A percentile compares a stretch with the other conserved stretches of the same genome.
These are phyloP conservation scores for Ephialtes manifestator DNA, from an alignment of 2,888 invertebrate genomes.

Conservation along the genomic window DNA sequence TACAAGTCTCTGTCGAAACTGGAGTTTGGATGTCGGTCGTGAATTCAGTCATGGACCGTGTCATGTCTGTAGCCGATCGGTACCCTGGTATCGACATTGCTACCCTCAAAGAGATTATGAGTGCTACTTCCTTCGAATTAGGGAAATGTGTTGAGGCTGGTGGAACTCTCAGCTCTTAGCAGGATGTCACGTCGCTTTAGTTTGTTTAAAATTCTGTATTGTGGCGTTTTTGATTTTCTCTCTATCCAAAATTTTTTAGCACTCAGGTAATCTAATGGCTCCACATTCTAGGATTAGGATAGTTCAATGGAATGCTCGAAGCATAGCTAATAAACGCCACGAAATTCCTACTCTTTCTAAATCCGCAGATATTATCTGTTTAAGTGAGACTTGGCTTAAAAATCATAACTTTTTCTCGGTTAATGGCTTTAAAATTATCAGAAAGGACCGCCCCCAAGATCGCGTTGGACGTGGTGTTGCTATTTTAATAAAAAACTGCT, in stretches of 20 bases:
- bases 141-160: too few relatives aligned
- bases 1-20: too few relatives aligned
- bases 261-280: not conserved
- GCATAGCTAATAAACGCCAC: not conserved
- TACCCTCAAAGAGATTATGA: too few relatives aligned
- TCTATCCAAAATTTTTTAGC: not conserved
- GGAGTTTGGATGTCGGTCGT: too few relatives aligned
- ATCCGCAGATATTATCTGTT: not conserved
- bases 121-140: too few relatives aligned
- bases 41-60: too few relatives aligned
- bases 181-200: too few relatives aligned
- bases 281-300: not conserved
- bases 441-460: not conserved
- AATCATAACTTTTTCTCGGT: not conserved
- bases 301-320: not conserved
- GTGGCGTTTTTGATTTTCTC: too few relatives aligned
- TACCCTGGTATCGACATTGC: too few relatives aligned
- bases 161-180: too few relatives aligned
- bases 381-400: not conserved
- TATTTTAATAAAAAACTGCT: not conserved
- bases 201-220: too few relatives aligned
- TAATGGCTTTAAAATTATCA: not conserved
- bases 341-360: not conserved
- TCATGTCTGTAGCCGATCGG: too few relatives aligned
- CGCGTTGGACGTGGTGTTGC: not conserved